Evolutionary conservation across 2,797 vertebrate species (phyloP).

Genomic region (Anableps anableps): DNA sequence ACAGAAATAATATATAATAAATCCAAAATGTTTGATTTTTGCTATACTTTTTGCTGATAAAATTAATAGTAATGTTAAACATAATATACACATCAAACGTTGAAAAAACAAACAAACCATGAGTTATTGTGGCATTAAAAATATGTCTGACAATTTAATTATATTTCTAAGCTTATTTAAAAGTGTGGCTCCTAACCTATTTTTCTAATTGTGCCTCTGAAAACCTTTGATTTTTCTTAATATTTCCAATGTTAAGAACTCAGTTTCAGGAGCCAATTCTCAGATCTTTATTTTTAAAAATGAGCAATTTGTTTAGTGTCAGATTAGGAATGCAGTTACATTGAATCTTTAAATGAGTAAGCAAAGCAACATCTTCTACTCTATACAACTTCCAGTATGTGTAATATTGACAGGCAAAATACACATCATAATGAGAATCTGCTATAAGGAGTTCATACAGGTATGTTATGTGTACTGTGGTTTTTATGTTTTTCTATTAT

Average conservation of each 20-base stretch:
- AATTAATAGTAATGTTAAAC: background rate
- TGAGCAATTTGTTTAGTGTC: background rate
- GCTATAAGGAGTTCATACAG: background rate
- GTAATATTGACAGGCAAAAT: background rate
- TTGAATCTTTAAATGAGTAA: background rate
- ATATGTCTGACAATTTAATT: background rate
- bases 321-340: background rate
- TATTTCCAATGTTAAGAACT: background rate
- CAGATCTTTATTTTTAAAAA: background rate
- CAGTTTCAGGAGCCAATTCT: background rate
- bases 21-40: background rate
- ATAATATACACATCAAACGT: background rate
- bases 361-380: background rate
- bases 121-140: background rate
- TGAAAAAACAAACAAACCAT: background rate
- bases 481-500: background rate
- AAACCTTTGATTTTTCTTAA: background rate
- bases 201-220: background rate
- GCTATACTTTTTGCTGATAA: background rate
- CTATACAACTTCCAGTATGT: background rate
- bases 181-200: background rate
- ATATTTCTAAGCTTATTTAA: background rate
- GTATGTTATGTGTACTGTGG: background rate
- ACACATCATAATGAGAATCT: background rate
- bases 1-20: background rate